phyloP scores from a whole-genome alignment of 2,113 vertebrate species.

The Cyprinodon tularosa region DNA sequence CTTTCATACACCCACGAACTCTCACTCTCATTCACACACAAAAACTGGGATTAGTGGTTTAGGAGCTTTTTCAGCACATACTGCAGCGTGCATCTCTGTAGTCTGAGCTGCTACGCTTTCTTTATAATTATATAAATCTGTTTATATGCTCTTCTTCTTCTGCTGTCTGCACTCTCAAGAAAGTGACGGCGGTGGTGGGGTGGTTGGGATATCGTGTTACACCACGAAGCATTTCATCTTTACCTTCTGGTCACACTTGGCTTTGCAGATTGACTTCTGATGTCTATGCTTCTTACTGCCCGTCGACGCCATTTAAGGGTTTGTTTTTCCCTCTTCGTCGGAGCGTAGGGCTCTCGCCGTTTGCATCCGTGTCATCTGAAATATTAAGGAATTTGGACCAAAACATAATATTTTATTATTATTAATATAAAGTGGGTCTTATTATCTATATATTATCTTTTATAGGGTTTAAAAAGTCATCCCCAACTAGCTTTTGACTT shows the following conservation, averaged over 20 bases:
- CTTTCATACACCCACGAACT: constrained; percentile 5
- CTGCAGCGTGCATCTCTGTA: constrained; percentile 22
- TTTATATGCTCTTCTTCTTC: constrained; percentile 22
- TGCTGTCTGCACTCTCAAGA: constrained; percentile 1
- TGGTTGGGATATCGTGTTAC: constrained; percentile 3
- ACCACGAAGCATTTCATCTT: constrained; percentile 33
- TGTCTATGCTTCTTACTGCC: constrained; percentile 58
- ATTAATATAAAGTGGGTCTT: background rate
- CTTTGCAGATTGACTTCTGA: constrained; percentile 29
- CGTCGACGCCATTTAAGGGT: constrained; percentile 70
- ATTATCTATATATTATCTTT: background rate
- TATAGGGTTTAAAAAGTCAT: background rate
- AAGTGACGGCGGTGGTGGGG: background rate
- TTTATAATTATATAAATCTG: constrained; percentile 51
- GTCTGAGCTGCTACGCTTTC: constrained; percentile 34
- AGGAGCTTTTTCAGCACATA: constrained; percentile 34
- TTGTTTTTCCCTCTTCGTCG: constrained; percentile 57
- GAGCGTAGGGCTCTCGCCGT: constrained; percentile 32
- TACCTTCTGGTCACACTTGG: constrained; percentile 23
- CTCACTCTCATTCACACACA: constrained; percentile 8
- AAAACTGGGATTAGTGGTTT: constrained; percentile 42
- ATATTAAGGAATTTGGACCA: constrained; percentile 1
- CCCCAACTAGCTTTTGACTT: background rate
- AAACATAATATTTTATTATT: background rate
- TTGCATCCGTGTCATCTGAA: constrained; percentile 57